Base-by-base conservation (phyloP, 2,888 invertebrate genomes). In the Leucophenga montana region DNA sequence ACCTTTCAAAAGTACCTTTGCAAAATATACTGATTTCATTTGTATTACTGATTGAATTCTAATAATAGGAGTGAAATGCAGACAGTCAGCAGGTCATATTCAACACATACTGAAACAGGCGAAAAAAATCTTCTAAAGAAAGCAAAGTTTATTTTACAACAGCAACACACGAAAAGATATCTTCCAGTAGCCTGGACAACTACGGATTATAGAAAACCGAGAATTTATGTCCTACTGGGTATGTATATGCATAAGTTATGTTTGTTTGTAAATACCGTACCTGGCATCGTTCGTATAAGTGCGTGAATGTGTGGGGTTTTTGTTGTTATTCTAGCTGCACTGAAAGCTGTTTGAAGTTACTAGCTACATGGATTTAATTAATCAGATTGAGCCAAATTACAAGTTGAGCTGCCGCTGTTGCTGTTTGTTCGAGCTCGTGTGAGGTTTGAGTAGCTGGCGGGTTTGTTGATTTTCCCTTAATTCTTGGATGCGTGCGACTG, bases 231-330 rank as follows among this genome's bases (percentile, higher is more conserved):
- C 27, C 27, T 27, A 27, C 27, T 27, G 27, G 27, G 27, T 39
- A 61, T 67, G 71, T 71, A 59, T 69, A 44, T 71, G 71, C 2
- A 27, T 27, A 27, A 27, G 62, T 66, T 66, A 67, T 71, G 46
- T 57, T 66, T 50, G 57, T 20, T 54, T 46, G 65, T 48, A 59
- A 22, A 70, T 71, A 68, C 62, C 57, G 68, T 71, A 68, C 62
- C 57, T 57, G 22, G 57, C 31, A 31, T 59, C 33, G 16, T 64
- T 65, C 31, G 22, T n/a, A n/a, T 53, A 61, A 67, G 27, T 14
- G 13, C 64, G n/a, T 59, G 46, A 39, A 27, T 62, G 27, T 22
- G 46, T 22, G 66, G 56, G n/a, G 22, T 9, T 66, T 9, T 57
- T 62, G 46, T 64, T 64, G 48, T 48, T 64, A 22, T 64, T 64